These are phyloP conservation scores for Chelon labrosus DNA, from an alignment of 2,797 vertebrate species.

Conservation along the genomic window DNA sequence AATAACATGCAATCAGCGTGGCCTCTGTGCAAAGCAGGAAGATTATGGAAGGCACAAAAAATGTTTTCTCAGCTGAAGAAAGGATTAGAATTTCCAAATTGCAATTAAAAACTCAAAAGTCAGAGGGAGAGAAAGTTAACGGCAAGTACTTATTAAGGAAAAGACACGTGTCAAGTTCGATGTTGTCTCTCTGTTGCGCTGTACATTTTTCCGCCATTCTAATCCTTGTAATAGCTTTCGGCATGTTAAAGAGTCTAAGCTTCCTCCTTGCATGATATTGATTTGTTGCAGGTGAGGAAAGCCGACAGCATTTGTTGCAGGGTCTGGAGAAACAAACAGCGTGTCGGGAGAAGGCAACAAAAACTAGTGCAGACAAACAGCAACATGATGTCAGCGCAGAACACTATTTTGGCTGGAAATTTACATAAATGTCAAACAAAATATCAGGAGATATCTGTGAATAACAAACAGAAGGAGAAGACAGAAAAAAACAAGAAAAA, in stretches of 20 bases:
- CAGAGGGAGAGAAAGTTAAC: conserved; percentile 33
- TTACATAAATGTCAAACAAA: neutral
- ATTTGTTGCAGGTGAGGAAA: conserved; percentile 59
- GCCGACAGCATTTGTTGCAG: conserved; percentile 31
- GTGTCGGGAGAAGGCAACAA: conserved; percentile 11
- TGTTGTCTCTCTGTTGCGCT: conserved; percentile 13
- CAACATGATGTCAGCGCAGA: neutral
- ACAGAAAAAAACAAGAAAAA: neutral
- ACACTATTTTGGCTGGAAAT: neutral
- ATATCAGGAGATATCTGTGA: neutral
- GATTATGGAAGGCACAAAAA: conserved; percentile 49
- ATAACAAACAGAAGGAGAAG: neutral
- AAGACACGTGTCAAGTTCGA: conserved; percentile 39
- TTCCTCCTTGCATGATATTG: conserved; percentile 49
- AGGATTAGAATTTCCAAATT: conserved; percentile 63
- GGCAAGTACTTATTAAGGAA: conserved; percentile 45
- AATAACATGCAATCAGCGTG: conserved; percentile 54
- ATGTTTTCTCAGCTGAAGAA: conserved; percentile 53
- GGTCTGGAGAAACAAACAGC: conserved; percentile 34
- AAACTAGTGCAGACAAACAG: conserved; percentile 16
- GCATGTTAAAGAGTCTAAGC: conserved; percentile 33
- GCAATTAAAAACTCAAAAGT: conserved; percentile 64
- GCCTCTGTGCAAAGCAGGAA: conserved; percentile 48
- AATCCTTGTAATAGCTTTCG: conserved; percentile 54
- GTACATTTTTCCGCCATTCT: conserved; percentile 46